phyloP scores from a whole-genome alignment of 1,140 invertebrate genomes.

The Drosophila busckii region DNA sequence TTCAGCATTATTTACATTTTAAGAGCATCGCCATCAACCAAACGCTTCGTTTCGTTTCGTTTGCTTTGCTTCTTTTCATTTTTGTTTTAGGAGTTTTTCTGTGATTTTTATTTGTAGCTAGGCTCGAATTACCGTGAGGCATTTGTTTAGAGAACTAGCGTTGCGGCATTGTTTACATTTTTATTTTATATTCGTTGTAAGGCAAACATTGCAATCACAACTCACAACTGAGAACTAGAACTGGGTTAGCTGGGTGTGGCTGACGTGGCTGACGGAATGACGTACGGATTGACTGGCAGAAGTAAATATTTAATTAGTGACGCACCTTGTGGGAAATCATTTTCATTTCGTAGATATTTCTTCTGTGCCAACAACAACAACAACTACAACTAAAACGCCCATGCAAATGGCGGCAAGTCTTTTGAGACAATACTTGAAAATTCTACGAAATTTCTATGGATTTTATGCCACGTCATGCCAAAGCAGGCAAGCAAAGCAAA shows the following conservation, averaged over 20 bases:
- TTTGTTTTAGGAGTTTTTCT: conserved; percentile 24
- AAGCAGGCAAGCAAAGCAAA: neutral
- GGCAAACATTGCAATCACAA: conserved; percentile 57
- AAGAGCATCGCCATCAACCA: conserved; percentile 42
- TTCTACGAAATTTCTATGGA: conserved; percentile 25
- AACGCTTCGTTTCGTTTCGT: conserved; percentile 16
- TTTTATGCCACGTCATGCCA: conserved; percentile 25
- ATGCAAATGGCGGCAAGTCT: conserved; percentile 31
- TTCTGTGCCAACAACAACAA: too few relatives aligned
- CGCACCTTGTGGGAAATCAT: conserved; percentile 67
- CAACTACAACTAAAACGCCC: too few relatives aligned
- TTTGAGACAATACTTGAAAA: conserved; percentile 1
- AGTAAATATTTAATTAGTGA: conserved; percentile 67
- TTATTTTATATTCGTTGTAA: conserved; percentile 1
- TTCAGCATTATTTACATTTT: conserved; percentile 71
- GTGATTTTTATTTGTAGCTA: conserved; percentile 21
- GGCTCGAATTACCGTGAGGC: conserved; percentile 31
- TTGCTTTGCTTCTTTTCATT: conserved; percentile 2
- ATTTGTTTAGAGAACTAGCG: conserved; percentile 38
- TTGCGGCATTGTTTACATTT: conserved; percentile 22
- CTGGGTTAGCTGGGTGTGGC: conserved; percentile 56
- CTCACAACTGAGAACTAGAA: conserved; percentile 30
- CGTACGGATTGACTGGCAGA: too few relatives aligned
- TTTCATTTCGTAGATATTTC: neutral
- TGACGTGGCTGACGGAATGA: too few relatives aligned